Base-by-base conservation (phyloP, 1,140 invertebrate genomes). In the Bombus confusus region DNA sequence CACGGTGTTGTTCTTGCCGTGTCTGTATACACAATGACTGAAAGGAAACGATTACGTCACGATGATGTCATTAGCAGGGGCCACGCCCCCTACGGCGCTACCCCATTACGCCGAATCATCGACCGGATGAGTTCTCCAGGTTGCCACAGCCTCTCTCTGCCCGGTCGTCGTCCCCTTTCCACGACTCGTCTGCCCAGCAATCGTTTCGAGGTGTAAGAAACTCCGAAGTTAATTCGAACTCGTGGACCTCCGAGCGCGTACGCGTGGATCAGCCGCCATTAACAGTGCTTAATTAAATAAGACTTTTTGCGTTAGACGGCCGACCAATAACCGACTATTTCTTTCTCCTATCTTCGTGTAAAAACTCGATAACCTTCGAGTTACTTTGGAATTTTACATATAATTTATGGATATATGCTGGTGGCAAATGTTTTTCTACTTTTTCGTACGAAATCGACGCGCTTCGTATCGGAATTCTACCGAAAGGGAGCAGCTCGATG, bases 1-100 rank as follows among this genome's bases (percentile, higher is more conserved):
- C 86, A 86, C 76, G 88, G 82, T 66, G 82, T 87, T 87, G 85
- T 90, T 88, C 81, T 90, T 84, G 66, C 69, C 84, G 75, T 77
- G 83, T 79, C 66, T 83, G 64, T 72, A 18, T 85, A 73, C 75
- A 78, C 88, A 88, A 88, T 90, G 82, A 89, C 90, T 91, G 87
- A 88, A 91, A 91, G 91, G 91, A 94, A 95, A 94, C 87, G 92
- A 94, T 95, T 94, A 90, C 93, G 93, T 95, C 94, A 94, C 93
- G 93, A 94, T 92, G 93, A 94, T 94, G 92, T 94, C 93, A 94
- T 95, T 95, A 95, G 92, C 88, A 86, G 84, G 88, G 80, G 87
- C 92, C 93, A 92, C 93, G 91, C 93, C 93, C 92, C 93, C 92
- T 92, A 92, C 83, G 90, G 92, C 87, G 92, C 92, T 95, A 94